Percentiles rank a stretch among this genome's conserved stretches.
Conservation (phyloP, 2,113 vertebrate genomes). For the Scomber japonicus region DNA sequence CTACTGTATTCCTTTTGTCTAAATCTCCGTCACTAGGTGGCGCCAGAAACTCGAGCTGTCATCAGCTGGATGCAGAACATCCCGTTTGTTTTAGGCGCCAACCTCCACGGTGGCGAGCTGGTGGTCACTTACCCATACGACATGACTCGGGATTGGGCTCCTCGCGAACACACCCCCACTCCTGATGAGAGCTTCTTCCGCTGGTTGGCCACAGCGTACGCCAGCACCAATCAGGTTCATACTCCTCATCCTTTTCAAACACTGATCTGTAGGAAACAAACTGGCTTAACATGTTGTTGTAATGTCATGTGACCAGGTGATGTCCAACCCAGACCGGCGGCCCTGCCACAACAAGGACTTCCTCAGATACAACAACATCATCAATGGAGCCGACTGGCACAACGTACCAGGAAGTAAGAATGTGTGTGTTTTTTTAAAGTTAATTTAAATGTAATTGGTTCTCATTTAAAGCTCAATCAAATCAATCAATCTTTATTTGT, state of each 20-base stretch:
- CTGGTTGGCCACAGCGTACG: constrained; percentile 93
- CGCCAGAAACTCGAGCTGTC: constrained; percentile 90
- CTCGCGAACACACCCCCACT: constrained; percentile 84
- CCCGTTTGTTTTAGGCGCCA: constrained; percentile 94
- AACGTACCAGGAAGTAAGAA: constrained; percentile 91
- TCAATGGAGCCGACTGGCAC: constrained; percentile 93
- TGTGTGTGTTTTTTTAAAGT: neutral
- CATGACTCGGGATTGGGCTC: constrained; percentile 83
- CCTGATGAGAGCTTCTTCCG: constrained; percentile 94
- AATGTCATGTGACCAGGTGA: constrained; percentile 79
- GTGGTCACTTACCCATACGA: constrained; percentile 90
- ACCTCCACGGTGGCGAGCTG: constrained; percentile 93
- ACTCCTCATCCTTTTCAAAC: neutral
- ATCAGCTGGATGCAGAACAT: constrained; percentile 94
- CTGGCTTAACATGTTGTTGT: neutral
- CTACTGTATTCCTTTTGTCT: neutral
- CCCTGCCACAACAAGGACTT: constrained; percentile 92
- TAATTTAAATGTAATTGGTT: no score
- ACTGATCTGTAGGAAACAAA: neutral
- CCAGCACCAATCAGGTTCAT: constrained; percentile 87
- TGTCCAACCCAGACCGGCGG: constrained; percentile 90
- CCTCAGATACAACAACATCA: constrained; percentile 89
- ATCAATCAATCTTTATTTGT: no score
- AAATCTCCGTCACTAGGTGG: constrained; percentile 83
- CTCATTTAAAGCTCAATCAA: no score